Base-by-base conservation (phyloP, 1,140 invertebrate species). In the Drosophila baimaii region DNA sequence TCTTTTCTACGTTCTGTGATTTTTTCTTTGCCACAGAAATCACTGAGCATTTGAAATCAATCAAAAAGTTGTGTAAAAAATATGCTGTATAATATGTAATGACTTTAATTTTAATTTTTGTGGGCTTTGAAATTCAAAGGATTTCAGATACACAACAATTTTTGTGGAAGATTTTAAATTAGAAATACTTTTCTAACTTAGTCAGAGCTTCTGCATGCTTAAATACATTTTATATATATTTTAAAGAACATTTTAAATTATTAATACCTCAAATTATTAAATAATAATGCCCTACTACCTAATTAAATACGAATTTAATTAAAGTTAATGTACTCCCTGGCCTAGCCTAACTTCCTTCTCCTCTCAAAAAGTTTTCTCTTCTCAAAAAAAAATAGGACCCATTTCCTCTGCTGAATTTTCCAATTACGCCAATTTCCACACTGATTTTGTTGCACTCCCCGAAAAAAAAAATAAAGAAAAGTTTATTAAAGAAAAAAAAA, bases 401-500 rank as follows among this genome's bases (percentile, higher is more conserved):
- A 33, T 33, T 54, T n/a, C 27, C 10, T 13, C 8, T 54, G 15
- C 31, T 12, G 17, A 47, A 29, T 29, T 66, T 68, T 69, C 64
- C 35, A 70, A 70, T 44, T 70, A 69, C 33, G 13, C 25, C 51
- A 52, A 70, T 25, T 37, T 52, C 21, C 52, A 44, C 31, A 35
- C 51, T 35, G 33, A 37, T 55, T 72, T 49, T 6, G 56, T n/a
- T 44, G 62, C 44, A 66, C 44, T 66, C 13, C 19, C 31, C 5
- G 13, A 29, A 12, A 29, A 19, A 27, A 51, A 25, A 35, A 54
- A 35, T 5, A 2, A 7, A 23, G 12, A 25, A 57, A 72, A 70
- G 49, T 75, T 75, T 39, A 64, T 74, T 74, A 63, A 74, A 64
- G 59, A 46, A 51, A 43, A 37, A 29, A 44, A 37, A 39, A 27